Evolutionary conservation across 2,113 vertebrate species (phyloP), one percentile per base, ranked within the genome.

Genomic region (Lota lota): DNA sequence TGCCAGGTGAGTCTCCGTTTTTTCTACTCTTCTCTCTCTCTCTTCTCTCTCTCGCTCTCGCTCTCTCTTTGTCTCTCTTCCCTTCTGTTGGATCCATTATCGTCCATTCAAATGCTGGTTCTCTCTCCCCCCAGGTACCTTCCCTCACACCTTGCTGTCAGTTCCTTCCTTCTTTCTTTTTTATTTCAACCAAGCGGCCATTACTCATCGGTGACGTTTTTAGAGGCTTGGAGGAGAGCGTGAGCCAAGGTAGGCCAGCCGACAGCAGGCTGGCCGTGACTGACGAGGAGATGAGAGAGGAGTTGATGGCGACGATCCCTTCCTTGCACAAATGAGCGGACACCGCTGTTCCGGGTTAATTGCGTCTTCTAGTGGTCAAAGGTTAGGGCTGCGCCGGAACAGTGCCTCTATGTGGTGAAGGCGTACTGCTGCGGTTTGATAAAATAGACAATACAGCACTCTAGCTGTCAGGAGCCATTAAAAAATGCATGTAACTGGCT

Each of bases 131-230:
- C 77, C 79, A 17, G 79, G 76, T 74, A 62, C 76, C 68, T 1
- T 65, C 54, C 74, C 67, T 81, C 75, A 69, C 69, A 66, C 64
- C 77, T 83, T 76, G 70, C 78, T 79, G 70, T 79, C 77, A 76
- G 83, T 79, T 77, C 62, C 54, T 74, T 73, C 40, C 40, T 47
- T 47, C 40, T 12, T 85, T 73, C 72, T 80, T 72, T 79, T 86
- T 81, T 65, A 81, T 82, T 86, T 80, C 74, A 61, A 74, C 70
- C 72, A 33, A 57, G 75, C 62, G 67, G 69, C 81, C 79, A 78
- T 83, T 81, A 79, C 79, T 87, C 86, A 81, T 74, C 78, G 40
- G 66, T 63, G 82, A 72, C 76, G 73, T 77, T 58, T 66, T 61
- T 24, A 54, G 56, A 63, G 68, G 19, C 18, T 78, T 66, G 2